phyloP scores from a whole-genome alignment of 2,797 vertebrate genomes.

The Sardinella longiceps region DNA sequence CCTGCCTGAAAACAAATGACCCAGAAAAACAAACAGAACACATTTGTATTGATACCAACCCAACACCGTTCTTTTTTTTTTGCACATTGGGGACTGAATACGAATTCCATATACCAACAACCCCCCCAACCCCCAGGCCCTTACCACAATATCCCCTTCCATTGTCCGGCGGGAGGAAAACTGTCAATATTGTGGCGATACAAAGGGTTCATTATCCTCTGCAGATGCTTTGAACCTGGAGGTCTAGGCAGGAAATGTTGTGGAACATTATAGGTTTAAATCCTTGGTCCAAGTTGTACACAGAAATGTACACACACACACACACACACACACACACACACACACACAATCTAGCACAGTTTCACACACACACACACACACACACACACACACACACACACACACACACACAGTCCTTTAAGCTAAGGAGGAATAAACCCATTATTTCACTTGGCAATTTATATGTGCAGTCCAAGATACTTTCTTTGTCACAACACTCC shows the following conservation, averaged over 20 bases:
- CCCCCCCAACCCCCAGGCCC: not conserved
- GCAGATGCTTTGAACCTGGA: slow-evolving; percentile 39
- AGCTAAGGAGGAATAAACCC: slow-evolving; percentile 23
- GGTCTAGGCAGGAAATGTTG: slow-evolving; percentile 39
- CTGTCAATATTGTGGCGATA: slow-evolving; percentile 36
- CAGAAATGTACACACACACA: not conserved
- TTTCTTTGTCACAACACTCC: not conserved
- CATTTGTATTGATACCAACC: slow-evolving; percentile 34
- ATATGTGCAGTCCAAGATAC: not conserved
- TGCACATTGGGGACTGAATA: not conserved
- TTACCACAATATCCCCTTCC: not conserved
- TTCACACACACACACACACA: not conserved
- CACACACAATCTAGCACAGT: no score
- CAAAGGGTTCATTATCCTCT: slow-evolving; percentile 38
- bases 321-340: no score
- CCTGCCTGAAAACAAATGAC: slow-evolving; percentile 32
- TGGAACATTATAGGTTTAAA: slow-evolving; percentile 30
- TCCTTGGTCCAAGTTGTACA: not conserved
- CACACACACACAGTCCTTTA: slow-evolving; percentile 2
- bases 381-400: not conserved
- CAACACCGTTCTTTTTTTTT: slow-evolving; percentile 36
- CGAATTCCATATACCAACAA: not conserved
- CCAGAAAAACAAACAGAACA: slow-evolving; percentile 41
- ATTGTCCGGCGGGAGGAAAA: not conserved
- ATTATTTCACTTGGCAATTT: slow-evolving; percentile 30